Base-by-base conservation (phyloP, 2,888 invertebrate genomes). In the Cheilosia soror region DNA sequence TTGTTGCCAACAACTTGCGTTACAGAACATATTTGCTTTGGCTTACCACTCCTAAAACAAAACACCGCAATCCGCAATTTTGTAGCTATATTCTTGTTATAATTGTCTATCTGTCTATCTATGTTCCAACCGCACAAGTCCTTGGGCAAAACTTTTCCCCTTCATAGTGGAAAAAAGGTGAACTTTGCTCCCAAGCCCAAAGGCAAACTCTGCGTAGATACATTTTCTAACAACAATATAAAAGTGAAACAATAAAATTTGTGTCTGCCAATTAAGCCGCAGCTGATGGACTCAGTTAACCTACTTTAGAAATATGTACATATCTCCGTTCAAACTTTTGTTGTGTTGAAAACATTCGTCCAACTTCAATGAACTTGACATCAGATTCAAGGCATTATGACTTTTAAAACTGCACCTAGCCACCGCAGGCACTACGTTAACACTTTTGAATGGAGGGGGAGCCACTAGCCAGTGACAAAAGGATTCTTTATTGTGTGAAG, bases 351-450 rank as follows among this genome's bases (percentile, higher is more conserved):
- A 49, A 25, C 31, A 62, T 57, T 44, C 53, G 49, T 71, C 51
- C 37, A 65, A 71, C 63, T 77, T 65, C 63, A 76, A 76, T 76
- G 82, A 82, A 82, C 82, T 82, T 82, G 77, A 76, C 82, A 82
- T 69, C 62, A 62, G 66, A 73, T 69, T 58, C 58, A 53, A 51
- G 57, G 69, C 15, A 66, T 20, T 4, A 29, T 40, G 31, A 44
- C 33, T 58, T 15, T 11, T 2, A 58, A 25, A 20, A 7, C 31
- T 7, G 13, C 11, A 13, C 15, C 42, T n/a, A 31, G 7, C 9
- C 5, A 11, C 31, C 51, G 47, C 27, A 2, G 58, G 55, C 25
- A 7, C 6, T 4, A n/a, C 15, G n/a, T 49, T 29, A 57, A 57
- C 55, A 55, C 13, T n/a, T 37, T 42, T 25, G 20, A 51, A 47